Evolutionary conservation across 1,140 invertebrate genomes (phyloP), one percentile per base, ranked within the genome.

Genomic region (Tenebrio molitor): DNA sequence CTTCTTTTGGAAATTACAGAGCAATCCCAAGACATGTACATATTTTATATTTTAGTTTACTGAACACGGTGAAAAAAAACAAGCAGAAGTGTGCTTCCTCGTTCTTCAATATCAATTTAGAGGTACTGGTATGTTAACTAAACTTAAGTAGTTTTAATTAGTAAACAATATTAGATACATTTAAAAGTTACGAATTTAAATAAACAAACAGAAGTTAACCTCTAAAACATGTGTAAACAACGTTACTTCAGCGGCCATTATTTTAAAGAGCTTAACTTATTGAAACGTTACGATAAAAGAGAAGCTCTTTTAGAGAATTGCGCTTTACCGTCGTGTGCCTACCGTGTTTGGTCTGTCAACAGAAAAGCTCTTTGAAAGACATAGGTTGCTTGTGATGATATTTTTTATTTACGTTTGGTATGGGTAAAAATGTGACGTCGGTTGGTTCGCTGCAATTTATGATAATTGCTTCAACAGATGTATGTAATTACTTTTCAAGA

Each of bases 401-500:
- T 67, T 67, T 67, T 67, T 50, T 50, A 50, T 50, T 41, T 50
- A 50, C 44, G 44, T 21, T 50, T 19, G 8, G 17, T n/a, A 19
- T 7, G 44, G 44, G 44, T 50, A 50, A 21, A 50, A 50, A 50
- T 50, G 44, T 29, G 16, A 44, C 42, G 44, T 4, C 17, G 44
- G 44, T 4, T 29, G 17, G 29, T 69, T 58, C 53, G 3, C 25
- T 25, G 34, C 44, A 50, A 69, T 17, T 69, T 69, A 34, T 34
- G 33, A 15, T 29, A 68, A 44, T 44, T 23, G 23, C 65, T 69
- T 58, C 33, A 58, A 21, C 67, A 69, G 67, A 69, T 69, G 67
- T 58, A 50, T 42, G 12, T 42, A 69, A 69, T 69, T 42, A 29
- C 67, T 69, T 69, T 58, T 42, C 67, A 69, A 53, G 34, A 46